Evolutionary conservation across 2,113 vertebrate species (phyloP), one percentile per base, ranked within the genome.

Genomic region (Mungos mungo): DNA sequence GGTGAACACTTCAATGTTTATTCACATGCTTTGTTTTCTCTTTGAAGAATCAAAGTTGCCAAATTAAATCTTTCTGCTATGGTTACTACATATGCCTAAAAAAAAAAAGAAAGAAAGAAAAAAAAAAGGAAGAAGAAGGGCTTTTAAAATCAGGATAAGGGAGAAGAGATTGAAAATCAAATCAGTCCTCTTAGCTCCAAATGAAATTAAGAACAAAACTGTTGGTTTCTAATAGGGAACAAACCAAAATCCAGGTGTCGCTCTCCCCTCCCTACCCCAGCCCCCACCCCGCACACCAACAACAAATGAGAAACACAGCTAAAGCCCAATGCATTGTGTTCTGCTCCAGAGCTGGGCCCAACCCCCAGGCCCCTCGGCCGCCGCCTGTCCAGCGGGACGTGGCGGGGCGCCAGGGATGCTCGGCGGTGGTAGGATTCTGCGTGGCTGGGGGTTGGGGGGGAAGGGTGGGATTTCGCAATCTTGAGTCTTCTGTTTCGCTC

Each of bases 1-100:
- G 98, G 98, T 98, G 97, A 98, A 98, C 98, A 98, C 93, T 96
- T 98, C 98, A 98, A 98, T 98, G 98, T 99, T 99, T 99, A 99
- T 99, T 99, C 98, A 99, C 98, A 98, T 99, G 98, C 98, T 98
- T 98, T 98, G 96, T 97, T 96, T 95, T 97, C 96, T 98, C 97
- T 97, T 98, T 97, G 96, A 98, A 98, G 98, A 98, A 98, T 98
- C 98, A 98, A 98, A 98, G 97, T 98, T 98, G 97, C 97, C 98
- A 98, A 99, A 98, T 98, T 89, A 98, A 97, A 90, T 97, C 90
- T 97, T 97, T 90, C 97, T 96, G 95, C 65, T 98, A 96, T 97
- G 95, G 85, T 97, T 96, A 98, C 98, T 99, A 98, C 93, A 74
- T 98, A 98, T 33, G 94, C 96, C 98, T 98, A 98, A 98, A 98